Conservation (phyloP, 1,140 invertebrate genomes). For the Cepaea nemoralis region DNA sequence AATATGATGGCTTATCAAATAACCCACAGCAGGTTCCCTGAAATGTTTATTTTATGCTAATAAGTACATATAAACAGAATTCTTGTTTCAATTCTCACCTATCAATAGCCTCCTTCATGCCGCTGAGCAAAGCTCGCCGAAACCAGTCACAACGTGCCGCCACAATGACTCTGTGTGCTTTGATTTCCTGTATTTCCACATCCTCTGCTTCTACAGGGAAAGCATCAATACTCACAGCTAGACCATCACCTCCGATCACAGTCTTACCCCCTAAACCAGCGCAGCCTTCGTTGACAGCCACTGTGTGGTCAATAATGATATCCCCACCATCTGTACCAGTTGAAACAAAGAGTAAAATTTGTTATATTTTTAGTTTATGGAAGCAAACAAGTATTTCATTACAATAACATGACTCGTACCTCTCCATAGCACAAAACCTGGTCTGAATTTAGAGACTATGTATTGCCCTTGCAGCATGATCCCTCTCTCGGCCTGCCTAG, state of each 20-base stretch:
- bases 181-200: constrained; percentile 58
- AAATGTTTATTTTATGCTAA: too few species aligned
- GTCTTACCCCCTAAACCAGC: constrained; percentile 9
- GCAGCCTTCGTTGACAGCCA: constrained; percentile 50
- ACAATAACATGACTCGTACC: too few species aligned
- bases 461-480: too few species aligned
- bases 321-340: constrained; percentile 63
- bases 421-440: too few species aligned
- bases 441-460: too few species aligned
- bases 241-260: neutral
- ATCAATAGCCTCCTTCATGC: constrained; percentile 81
- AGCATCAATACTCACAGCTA: constrained; percentile 48
- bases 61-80: too few species aligned
- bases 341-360: neutral
- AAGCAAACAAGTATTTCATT: neutral
- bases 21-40: too few species aligned
- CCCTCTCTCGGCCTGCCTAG: too few species aligned
- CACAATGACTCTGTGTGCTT: constrained; percentile 79
- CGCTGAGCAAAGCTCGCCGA: constrained; percentile 78
- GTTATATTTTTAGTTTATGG: neutral
- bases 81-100: constrained; percentile 70
- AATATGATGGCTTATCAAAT: too few species aligned
- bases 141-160: constrained; percentile 81
- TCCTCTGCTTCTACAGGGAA: constrained; percentile 57
- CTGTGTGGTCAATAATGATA: constrained; percentile 69